Base-by-base conservation (phyloP, 1,140 invertebrate species). In the Drosophila parvula region DNA sequence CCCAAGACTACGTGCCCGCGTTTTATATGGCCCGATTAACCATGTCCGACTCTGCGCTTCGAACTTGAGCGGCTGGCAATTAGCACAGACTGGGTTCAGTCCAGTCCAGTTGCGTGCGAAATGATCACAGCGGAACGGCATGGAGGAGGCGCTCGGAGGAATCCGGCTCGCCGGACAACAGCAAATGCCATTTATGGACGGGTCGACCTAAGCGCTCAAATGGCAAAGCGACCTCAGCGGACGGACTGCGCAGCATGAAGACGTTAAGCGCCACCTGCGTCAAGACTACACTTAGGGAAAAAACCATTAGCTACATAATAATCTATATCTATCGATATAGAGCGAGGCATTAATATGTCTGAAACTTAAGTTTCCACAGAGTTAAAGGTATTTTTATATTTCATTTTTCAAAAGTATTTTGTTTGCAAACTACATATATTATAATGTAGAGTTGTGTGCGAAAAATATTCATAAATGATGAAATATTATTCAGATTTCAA, bases 31-130 rank as follows among this genome's bases (percentile, higher is more conserved):
- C 80, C 43, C 73, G 64, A 62, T 88, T 88, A 89, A 56, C 63
- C 74, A 78, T 78, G 75, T 74, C 55, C 68, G 67, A 71, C 53
- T 71, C 69, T 10, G 53, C 30, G 69, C 61, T 65, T 57, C 70
- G 83, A 77, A 74, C 71, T 74, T 81, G 59, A 88, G 70, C 73
- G 73, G 38, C 76, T 78, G 81, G 79, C 80, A 88, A 88, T 88
- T 89, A 88, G 83, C 83, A 85, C 81, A 70, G 58, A 65, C 67
- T 3, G 53, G 63, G 51, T 18, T 51, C 65, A 36, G 63, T 16
- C 22, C 65, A 67, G 65, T 67, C 65, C 65, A 67, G 61, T 65
- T 36, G 65, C 61, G 56, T 74, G 65, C 68, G 30, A 78, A 78
- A 77, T 63, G 47, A 65, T 61, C 60, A 58, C 60, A 57, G 18